Evolutionary conservation across 1,140 invertebrate species (phyloP).

Genomic region (Penaeus vannamei): DNA sequence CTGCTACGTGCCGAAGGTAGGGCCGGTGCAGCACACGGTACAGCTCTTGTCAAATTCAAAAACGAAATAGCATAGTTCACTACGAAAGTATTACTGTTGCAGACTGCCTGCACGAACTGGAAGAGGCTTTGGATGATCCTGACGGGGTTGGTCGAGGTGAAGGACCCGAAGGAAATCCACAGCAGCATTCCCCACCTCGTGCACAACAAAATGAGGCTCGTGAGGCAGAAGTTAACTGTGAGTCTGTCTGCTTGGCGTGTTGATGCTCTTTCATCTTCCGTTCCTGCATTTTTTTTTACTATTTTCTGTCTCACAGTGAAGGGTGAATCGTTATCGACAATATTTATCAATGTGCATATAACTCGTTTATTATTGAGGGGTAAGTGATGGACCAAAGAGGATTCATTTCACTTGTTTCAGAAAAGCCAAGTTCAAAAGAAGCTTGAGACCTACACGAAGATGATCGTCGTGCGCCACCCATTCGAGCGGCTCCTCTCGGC

Average conservation of each 20-base stretch:
- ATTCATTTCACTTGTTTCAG: conserved; percentile 7
- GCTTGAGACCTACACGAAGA: conserved; percentile 41
- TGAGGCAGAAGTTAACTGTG: conserved; percentile 21
- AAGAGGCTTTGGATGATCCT: conserved; percentile 57
- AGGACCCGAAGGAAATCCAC: conserved; percentile 21
- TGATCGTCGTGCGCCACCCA: conserved; percentile 46
- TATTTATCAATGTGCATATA: not conserved
- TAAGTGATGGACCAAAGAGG: not conserved
- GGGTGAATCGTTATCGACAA: too few species aligned
- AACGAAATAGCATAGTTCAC: too few species aligned
- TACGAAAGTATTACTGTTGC: not conserved
- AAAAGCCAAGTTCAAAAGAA: conserved; percentile 1
- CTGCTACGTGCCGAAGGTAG: conserved; percentile 45
- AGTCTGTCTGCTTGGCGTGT: not conserved
- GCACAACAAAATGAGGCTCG: conserved; percentile 39
- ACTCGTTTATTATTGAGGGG: too few species aligned
- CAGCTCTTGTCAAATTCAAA: not conserved
- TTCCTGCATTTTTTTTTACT: too few species aligned
- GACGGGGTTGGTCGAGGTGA: conserved; percentile 13
- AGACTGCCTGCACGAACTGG: conserved; percentile 56
- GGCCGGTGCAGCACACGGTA: not conserved
- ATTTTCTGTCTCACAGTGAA: too few species aligned
- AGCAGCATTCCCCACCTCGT: not conserved
- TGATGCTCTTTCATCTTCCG: too few species aligned
- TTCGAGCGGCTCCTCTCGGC: conserved; percentile 56